Evolutionary conservation across 2,888 invertebrate genomes (phyloP).

Genomic region (Bembecia ichneumoniformis): DNA sequence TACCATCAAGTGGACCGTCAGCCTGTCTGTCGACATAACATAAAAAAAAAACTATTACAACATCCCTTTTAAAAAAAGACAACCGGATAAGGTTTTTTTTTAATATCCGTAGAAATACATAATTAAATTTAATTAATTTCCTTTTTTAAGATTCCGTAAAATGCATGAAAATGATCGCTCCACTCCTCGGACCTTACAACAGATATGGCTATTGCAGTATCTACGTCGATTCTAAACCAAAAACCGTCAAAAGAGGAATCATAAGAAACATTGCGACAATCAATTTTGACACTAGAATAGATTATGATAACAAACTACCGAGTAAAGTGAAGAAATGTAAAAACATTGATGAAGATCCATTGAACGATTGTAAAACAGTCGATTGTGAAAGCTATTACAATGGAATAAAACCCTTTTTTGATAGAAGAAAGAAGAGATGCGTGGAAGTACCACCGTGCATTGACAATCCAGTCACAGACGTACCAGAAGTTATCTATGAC

Average conservation of each 20-base stretch:
- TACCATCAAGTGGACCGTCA: too few species aligned
- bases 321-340: slow-evolving; percentile 25
- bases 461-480: slow-evolving; percentile 15
- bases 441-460: slow-evolving; percentile 27
- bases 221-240: slow-evolving; percentile 37
- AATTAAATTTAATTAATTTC: neutral
- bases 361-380: slow-evolving; percentile 47
- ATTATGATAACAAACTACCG: slow-evolving; percentile 10
- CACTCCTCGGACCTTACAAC: slow-evolving; percentile 34
- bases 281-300: slow-evolving; percentile 35
- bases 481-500: slow-evolving; percentile 30
- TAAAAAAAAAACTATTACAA: too few species aligned
- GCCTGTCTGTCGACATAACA: too few species aligned
- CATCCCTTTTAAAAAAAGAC: too few species aligned
- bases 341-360: slow-evolving; percentile 39
- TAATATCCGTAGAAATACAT: too few species aligned
- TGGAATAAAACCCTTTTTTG: slow-evolving; percentile 33
- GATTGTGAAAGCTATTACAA: slow-evolving; percentile 51
- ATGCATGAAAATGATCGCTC: slow-evolving; percentile 37
- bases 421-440: slow-evolving; percentile 30
- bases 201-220: slow-evolving; percentile 42
- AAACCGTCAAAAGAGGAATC: slow-evolving; percentile 19
- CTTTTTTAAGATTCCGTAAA: slow-evolving; percentile 28
- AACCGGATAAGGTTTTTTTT: too few species aligned
- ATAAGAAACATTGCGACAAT: slow-evolving; percentile 38